Conservation (phyloP, 2,797 vertebrate species). For the Jordanella pulchra region DNA sequence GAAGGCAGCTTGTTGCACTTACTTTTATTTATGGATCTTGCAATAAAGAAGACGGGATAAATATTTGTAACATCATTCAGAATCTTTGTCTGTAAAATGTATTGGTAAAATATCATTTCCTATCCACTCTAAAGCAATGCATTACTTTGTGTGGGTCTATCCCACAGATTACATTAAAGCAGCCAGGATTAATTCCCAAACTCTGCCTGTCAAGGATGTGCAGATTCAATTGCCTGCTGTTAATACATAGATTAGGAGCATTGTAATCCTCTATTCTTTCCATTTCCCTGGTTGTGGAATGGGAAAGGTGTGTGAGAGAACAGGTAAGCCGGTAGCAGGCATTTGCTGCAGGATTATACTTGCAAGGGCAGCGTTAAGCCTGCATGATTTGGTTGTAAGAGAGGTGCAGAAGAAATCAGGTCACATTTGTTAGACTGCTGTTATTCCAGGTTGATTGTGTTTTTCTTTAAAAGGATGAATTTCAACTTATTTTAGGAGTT, state of each 20-base stretch:
- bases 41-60: background rate
- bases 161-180: slow-evolving; percentile 41
- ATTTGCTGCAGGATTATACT: slow-evolving; percentile 61
- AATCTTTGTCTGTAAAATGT: background rate
- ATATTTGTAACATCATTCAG: background rate
- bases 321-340: slow-evolving; percentile 60
- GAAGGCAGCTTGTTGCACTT: background rate
- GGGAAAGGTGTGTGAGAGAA: slow-evolving; percentile 69
- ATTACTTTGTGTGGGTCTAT: slow-evolving; percentile 13
- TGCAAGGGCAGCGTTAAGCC: slow-evolving; percentile 56
- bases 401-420: slow-evolving; percentile 43
- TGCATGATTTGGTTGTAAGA: slow-evolving; percentile 51
- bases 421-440: slow-evolving; percentile 5
- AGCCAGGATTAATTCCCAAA: slow-evolving; percentile 59
- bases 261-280: slow-evolving; percentile 64
- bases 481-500: background rate
- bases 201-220: slow-evolving; percentile 50
- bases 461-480: background rate
- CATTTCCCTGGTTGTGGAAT: slow-evolving; percentile 36
- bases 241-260: slow-evolving; percentile 75
- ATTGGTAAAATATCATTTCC: background rate
- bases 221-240: slow-evolving; percentile 70
- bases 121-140: background rate
- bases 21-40: background rate
- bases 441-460: slow-evolving; percentile 8